phyloP scores from a whole-genome alignment of 2,888 invertebrate genomes.

The Clivina fossor region DNA sequence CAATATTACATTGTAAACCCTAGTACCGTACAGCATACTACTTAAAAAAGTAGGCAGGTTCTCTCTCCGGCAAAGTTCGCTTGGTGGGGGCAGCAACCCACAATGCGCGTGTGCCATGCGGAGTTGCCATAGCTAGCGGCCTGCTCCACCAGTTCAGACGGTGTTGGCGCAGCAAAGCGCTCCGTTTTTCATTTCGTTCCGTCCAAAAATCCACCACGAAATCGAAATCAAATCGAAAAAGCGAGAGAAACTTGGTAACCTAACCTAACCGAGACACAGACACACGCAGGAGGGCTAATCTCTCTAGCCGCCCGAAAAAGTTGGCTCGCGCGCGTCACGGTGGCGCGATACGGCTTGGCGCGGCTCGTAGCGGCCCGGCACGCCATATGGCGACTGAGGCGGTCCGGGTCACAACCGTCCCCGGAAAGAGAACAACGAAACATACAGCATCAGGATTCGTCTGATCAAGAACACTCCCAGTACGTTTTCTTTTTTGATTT shows the following conservation, averaged over 20 bases:
- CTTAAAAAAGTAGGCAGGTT: no score
- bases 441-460: constrained; percentile 51
- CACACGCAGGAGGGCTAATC: no score
- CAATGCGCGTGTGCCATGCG: constrained; percentile 1
- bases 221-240: no score
- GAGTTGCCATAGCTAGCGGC: neutral
- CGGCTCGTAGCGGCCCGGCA: constrained; percentile 72
- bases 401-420: constrained; percentile 51
- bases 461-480: constrained; percentile 28
- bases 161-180: neutral
- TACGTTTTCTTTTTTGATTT: constrained; percentile 21
- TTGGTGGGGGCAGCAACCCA: no score
- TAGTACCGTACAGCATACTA: no score
- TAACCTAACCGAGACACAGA: no score
- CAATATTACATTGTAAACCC: no score
- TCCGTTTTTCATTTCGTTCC: no score
- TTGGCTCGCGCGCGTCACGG: constrained; percentile 49
- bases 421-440: constrained; percentile 42
- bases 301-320: constrained; percentile 42
- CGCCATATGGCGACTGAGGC: constrained; percentile 69
- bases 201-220: no score
- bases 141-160: constrained; percentile 10
- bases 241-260: no score
- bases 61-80: no score
- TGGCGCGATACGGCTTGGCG: constrained; percentile 71